Evolutionary conservation across 2,888 invertebrate species (phyloP).

Genomic region (Parnassius smintheus): DNA sequence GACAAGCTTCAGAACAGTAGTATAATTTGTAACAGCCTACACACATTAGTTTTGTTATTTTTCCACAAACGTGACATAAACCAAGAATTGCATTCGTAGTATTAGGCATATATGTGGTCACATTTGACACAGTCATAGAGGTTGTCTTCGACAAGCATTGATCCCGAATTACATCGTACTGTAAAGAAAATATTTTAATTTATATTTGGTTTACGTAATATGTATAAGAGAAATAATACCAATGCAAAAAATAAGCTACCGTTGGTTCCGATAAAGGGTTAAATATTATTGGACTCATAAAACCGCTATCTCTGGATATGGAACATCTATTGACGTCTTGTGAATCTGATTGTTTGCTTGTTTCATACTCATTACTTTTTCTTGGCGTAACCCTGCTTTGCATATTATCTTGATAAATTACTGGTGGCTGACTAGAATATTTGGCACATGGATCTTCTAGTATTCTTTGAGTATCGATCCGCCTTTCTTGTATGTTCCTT

Average conservation of each 20-base stretch:
- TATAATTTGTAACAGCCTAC: constrained; percentile 38
- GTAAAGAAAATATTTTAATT: background rate
- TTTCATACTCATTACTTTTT: background rate
- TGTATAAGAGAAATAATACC: background rate
- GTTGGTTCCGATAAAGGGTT: constrained; percentile 22
- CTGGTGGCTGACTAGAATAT: background rate
- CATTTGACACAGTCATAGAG: background rate
- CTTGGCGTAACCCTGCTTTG: background rate
- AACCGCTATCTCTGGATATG: constrained; percentile 46
- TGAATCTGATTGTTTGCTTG: background rate
- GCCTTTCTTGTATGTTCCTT: background rate
- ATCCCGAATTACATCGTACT: background rate
- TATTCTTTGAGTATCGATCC: background rate
- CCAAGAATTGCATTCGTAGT: constrained; percentile 17
- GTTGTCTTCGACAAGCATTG: no score
- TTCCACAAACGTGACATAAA: constrained; percentile 44
- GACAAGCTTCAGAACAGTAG: constrained; percentile 49
- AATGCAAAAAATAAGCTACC: constrained; percentile 26
- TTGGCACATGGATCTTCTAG: background rate
- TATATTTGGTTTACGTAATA: background rate
- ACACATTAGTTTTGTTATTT: constrained; percentile 37
- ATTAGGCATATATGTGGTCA: background rate
- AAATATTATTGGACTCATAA: constrained; percentile 39
- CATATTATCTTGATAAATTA: background rate
- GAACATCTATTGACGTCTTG: constrained; percentile 32